Conservation (phyloP, 2,797 vertebrate genomes). For the Odontamblyopus rebecca region DNA sequence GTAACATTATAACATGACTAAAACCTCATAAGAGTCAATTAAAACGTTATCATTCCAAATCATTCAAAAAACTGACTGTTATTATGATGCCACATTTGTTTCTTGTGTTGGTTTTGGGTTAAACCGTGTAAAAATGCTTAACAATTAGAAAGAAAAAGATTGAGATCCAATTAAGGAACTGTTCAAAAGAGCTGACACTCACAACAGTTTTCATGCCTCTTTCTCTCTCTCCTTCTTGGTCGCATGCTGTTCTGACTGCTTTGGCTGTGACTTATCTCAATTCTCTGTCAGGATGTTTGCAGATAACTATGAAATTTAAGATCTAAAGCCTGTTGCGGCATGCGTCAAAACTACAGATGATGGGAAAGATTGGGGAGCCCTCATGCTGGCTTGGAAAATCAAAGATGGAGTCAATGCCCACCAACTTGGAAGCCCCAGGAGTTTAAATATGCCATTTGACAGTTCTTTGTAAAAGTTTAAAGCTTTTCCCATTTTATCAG, state of each 20-base stretch:
- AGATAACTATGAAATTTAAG: constrained; percentile 52
- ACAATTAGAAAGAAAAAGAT: no score
- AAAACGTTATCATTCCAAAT: no score
- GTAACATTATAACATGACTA: no score
- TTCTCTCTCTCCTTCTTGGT: constrained; percentile 23
- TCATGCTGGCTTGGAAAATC: constrained; percentile 68
- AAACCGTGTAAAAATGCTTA: no score
- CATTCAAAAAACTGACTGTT: no score
- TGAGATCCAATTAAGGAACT: no score
- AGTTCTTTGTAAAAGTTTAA: constrained; percentile 40
- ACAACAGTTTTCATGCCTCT: constrained; percentile 24
- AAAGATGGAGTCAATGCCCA: constrained; percentile 64
- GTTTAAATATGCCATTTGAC: constrained; percentile 54
- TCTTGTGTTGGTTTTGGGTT: no score
- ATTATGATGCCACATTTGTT: no score
- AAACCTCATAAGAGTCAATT: no score
- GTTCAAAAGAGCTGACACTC: no score
- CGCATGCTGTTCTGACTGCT: constrained; percentile 8
- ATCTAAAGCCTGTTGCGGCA: constrained; percentile 67
- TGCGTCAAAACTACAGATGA: constrained; percentile 55
- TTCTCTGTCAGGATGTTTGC: constrained; percentile 49
- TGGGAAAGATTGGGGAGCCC: constrained; percentile 63
- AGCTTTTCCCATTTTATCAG: constrained; percentile 46
- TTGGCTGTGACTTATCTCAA: constrained; percentile 50
- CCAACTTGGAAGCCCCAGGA: constrained; percentile 51